Conservation (phyloP, 2,888 invertebrate species). For the Andricus quercusramuli region DNA sequence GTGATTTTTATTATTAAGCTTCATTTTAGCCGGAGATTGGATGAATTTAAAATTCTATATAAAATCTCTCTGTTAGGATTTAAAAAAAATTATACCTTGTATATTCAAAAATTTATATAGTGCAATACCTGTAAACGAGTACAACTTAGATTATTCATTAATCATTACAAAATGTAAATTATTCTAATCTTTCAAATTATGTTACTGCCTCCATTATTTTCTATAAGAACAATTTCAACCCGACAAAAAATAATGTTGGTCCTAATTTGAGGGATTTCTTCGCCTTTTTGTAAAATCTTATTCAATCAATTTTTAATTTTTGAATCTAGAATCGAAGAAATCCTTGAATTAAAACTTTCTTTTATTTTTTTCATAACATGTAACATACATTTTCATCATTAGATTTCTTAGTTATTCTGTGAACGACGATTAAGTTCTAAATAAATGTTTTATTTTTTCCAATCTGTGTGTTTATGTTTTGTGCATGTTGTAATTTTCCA, state of each 20-base stretch:
- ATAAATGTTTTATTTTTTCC: conserved; percentile 31
- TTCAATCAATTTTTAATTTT: neutral
- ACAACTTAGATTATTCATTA: conserved; percentile 23
- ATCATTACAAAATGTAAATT: neutral
- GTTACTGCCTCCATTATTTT: neutral
- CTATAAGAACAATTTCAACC: neutral
- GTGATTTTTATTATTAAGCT: neutral
- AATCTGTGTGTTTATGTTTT: conserved; percentile 6
- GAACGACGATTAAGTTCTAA: conserved; percentile 7
- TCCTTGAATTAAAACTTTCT: neutral
- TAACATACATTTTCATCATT: neutral
- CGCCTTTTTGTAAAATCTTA: neutral
- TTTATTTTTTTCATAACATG: neutral
- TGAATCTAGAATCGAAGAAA: neutral
- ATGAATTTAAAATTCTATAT: neutral
- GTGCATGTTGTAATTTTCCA: neutral
- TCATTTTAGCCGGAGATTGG: neutral
- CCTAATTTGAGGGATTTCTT: neutral
- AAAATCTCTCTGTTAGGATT: conserved; percentile 10
- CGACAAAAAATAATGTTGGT: neutral
- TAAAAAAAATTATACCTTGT: conserved; percentile 2
- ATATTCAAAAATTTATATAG: conserved; percentile 2
- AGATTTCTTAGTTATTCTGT: neutral
- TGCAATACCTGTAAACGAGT: conserved; percentile 34
- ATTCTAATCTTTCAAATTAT: neutral